These are phyloP conservation scores for Zelostemma sp. DNA, from an alignment of 1,140 invertebrate genomes.

Conservation along the genomic window DNA sequence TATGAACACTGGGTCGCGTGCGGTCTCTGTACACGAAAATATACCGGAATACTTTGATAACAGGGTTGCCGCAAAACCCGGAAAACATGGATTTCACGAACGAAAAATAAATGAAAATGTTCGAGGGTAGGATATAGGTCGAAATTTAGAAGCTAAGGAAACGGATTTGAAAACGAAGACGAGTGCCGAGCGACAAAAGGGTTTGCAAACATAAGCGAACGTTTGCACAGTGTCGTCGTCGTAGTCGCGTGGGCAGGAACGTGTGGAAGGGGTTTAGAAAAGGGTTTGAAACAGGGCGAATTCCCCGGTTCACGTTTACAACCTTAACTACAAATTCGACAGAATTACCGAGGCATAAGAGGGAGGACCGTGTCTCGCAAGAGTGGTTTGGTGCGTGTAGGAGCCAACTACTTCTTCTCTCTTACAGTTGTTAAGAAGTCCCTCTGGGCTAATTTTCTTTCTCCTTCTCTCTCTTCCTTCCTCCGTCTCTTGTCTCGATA, in stretches of 20 bases:
- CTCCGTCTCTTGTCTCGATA: constrained; percentile 28
- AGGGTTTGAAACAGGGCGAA: constrained; percentile 56
- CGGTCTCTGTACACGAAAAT: too few relatives aligned
- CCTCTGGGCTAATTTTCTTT: constrained; percentile 65
- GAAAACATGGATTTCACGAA: too few relatives aligned
- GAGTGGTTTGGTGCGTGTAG: constrained; percentile 66
- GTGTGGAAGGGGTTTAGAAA: constrained; percentile 35
- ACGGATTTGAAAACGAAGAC: background rate
- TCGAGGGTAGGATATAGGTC: too few relatives aligned
- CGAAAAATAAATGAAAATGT: too few relatives aligned
- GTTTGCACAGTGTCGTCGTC: constrained; percentile 55
- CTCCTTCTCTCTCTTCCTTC: constrained; percentile 26
- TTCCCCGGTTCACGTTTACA: constrained; percentile 70
- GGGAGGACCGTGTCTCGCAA: constrained; percentile 66
- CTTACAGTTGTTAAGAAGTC: constrained; percentile 69
- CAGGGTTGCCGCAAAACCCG: too few relatives aligned
- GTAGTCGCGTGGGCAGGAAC: constrained; percentile 46
- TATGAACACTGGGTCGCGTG: constrained; percentile 23
- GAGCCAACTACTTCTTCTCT: constrained; percentile 58
- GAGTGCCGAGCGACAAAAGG: constrained; percentile 42
- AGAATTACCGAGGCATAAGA: constrained; percentile 67
- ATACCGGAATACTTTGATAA: too few relatives aligned
- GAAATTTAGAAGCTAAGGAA: constrained; percentile 4
- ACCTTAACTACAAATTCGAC: constrained; percentile 70
- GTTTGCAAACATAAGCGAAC: constrained; percentile 56